These are phyloP conservation scores for Neotragus moschatus DNA, from an alignment of 2,113 vertebrate genomes.

Conservation along the genomic window DNA sequence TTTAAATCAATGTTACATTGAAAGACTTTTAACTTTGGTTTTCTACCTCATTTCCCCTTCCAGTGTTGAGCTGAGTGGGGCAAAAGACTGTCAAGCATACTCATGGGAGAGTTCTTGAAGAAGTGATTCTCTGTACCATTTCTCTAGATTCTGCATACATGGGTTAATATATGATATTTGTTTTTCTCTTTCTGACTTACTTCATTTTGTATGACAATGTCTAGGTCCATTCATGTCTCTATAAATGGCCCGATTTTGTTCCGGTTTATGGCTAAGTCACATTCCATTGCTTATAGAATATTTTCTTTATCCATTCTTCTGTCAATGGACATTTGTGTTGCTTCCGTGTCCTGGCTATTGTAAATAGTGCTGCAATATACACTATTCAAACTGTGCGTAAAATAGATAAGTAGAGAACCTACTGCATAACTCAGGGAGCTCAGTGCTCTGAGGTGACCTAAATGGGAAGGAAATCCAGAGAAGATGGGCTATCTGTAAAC, in stretches of 20 bases:
- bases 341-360: neutral
- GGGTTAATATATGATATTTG: neutral
- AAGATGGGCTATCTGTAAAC: rapidly evolving
- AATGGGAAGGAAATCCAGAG: neutral
- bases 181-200: neutral
- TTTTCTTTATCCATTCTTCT: neutral
- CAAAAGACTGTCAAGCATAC: neutral
- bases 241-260: neutral
- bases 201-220: neutral
- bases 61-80: neutral
- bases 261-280: neutral
- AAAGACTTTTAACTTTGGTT: neutral
- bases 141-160: neutral
- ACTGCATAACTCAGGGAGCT: neutral
- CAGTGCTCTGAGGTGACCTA: neutral
- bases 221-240: neutral
- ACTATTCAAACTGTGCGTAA: neutral
- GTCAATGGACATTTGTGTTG: neutral
- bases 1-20: neutral
- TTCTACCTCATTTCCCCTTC: neutral
- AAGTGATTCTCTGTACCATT: neutral
- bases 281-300: neutral
- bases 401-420: neutral
- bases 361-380: neutral
- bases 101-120: neutral